phyloP scores from a whole-genome alignment of 2,888 invertebrate species.

The Caenorhabditis wallacei region DNA sequence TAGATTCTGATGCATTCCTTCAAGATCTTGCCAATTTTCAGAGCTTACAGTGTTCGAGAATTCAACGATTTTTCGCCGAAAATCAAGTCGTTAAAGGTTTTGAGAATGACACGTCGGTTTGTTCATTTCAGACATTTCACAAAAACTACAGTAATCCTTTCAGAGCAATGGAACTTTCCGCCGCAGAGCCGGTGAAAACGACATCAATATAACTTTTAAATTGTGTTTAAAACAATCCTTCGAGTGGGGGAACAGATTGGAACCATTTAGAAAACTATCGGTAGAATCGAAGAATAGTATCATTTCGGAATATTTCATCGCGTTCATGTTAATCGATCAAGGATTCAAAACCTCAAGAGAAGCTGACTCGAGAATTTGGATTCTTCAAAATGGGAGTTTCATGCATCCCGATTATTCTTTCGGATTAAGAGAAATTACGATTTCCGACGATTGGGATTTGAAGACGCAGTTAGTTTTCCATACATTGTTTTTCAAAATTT shows the following conservation, averaged over 20 bases:
- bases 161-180: constrained; percentile 16
- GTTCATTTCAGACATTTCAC: not conserved
- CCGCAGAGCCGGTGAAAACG: constrained; percentile 67
- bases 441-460: constrained; percentile 16
- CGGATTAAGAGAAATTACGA: constrained; percentile 51
- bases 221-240: constrained; percentile 65
- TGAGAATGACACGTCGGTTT: constrained; percentile 29
- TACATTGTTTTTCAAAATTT: too few relatives aligned
- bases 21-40: constrained; percentile 23
- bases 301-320: constrained; percentile 68
- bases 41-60: not conserved
- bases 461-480: constrained; percentile 66
- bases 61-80: constrained; percentile 7
- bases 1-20: constrained; percentile 9
- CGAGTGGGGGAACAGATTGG: constrained; percentile 70
- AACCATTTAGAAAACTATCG: constrained; percentile 52
- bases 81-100: constrained; percentile 31
- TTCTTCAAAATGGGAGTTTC: constrained; percentile 66
- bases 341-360: constrained; percentile 63
- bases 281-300: constrained; percentile 54
- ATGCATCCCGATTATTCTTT: constrained; percentile 66
- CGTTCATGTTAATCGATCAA: constrained; percentile 70
- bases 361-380: constrained; percentile 61
- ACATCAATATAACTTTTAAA: constrained; percentile 70
- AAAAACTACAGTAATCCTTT: not conserved